Evolutionary conservation across 2,888 invertebrate genomes (phyloP).

Genomic region (Harpalus rubripes): DNA sequence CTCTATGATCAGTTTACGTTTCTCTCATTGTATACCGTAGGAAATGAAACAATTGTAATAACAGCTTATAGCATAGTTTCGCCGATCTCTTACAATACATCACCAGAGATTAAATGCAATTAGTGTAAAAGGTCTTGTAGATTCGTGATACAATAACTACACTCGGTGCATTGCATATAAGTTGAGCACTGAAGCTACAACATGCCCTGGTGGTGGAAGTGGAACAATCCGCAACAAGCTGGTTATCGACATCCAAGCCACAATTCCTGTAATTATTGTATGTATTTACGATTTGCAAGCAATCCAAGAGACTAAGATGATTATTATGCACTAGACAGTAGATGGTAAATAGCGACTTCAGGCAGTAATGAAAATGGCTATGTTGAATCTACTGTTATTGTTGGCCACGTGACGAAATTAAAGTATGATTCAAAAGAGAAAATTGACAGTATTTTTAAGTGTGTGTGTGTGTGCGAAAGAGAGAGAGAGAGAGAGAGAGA

Average conservation of each 20-base stretch:
- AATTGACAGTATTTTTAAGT: too few relatives aligned
- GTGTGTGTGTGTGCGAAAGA: too few relatives aligned
- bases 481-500: too few relatives aligned
- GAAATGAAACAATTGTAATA: neutral
- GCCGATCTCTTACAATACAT: neutral
- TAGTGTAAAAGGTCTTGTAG: neutral
- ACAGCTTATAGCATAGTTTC: neutral
- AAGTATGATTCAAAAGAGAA: too few relatives aligned
- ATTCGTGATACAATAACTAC: slow-evolving; percentile 15
- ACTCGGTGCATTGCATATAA: neutral
- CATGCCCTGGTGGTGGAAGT: neutral
- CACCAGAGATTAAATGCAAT: slow-evolving; percentile 7
- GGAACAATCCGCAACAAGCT: slow-evolving; percentile 27
- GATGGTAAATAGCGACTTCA: neutral
- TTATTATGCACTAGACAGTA: neutral
- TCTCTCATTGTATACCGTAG: neutral
- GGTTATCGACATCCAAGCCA: slow-evolving; percentile 10
- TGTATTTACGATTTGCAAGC: neutral
- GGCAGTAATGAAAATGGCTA: neutral
- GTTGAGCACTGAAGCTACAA: too few relatives aligned
- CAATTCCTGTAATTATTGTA: slow-evolving; percentile 5
- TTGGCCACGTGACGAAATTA: too few relatives aligned
- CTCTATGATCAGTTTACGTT: too few relatives aligned
- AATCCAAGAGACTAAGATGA: neutral
- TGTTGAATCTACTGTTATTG: neutral